Percentiles rank a stretch among this genome's conserved stretches.
Conservation (phyloP, 2,888 invertebrate species). For the Nipponacmea schrenckii region DNA sequence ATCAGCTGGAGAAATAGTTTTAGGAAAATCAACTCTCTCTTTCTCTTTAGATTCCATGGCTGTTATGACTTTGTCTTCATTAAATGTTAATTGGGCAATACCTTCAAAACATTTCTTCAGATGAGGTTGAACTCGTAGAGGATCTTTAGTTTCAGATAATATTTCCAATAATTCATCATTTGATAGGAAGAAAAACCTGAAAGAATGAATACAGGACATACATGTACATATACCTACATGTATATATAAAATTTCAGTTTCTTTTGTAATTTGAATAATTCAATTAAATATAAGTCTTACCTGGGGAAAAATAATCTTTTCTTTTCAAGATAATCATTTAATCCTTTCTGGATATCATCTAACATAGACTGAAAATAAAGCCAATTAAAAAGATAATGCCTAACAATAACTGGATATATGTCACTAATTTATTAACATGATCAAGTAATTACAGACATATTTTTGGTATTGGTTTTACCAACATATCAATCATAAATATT, state of each 20-base stretch:
- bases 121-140: slow-evolving; percentile 67
- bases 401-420: neutral
- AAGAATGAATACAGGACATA: slow-evolving; percentile 3
- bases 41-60: slow-evolving; percentile 68
- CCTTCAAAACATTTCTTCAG: slow-evolving; percentile 68
- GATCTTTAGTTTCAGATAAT: slow-evolving; percentile 67
- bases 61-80: slow-evolving; percentile 58
- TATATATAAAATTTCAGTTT: too few relatives aligned
- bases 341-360: slow-evolving; percentile 66
- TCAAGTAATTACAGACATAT: neutral
- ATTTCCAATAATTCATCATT: slow-evolving; percentile 68
- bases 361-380: slow-evolving; percentile 59
- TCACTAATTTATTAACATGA: neutral
- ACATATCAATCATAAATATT: neutral
- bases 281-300: slow-evolving; percentile 30
- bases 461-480: too few relatives aligned
- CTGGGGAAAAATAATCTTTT: slow-evolving; percentile 67
- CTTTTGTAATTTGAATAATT: neutral
- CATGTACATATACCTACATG: too few relatives aligned
- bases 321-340: slow-evolving; percentile 67
- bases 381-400: neutral
- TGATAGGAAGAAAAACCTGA: slow-evolving; percentile 67
- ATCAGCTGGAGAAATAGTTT: slow-evolving; percentile 60
- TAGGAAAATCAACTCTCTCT: slow-evolving; percentile 60
- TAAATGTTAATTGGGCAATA: slow-evolving; percentile 63